Evolutionary conservation across 2,113 vertebrate genomes (phyloP).

Genomic region (Silurus glanis): DNA sequence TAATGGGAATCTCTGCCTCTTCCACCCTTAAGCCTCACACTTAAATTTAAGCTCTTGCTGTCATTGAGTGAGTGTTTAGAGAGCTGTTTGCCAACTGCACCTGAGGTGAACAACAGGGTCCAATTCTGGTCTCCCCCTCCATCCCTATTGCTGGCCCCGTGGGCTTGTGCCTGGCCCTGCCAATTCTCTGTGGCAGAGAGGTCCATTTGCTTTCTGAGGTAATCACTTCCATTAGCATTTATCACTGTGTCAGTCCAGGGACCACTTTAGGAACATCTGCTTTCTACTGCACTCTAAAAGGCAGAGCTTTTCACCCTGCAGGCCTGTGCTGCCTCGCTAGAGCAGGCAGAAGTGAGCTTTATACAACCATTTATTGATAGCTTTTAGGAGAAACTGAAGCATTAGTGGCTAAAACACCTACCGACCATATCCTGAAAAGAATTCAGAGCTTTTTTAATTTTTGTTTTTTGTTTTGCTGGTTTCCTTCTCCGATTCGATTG

Average conservation of each 20-base stretch:
- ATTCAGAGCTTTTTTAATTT: constrained; percentile 26
- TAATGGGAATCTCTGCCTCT: constrained; percentile 9
- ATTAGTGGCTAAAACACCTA: constrained; percentile 62
- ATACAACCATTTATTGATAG: constrained; percentile 67
- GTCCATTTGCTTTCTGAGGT: constrained; percentile 72
- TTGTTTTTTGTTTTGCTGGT: constrained; percentile 15
- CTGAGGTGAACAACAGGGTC: constrained; percentile 50
- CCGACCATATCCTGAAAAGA: constrained; percentile 49
- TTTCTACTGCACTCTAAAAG: constrained; percentile 68
- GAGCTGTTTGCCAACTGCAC: constrained; percentile 44
- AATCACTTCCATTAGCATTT: constrained; percentile 76
- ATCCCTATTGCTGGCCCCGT: constrained; percentile 39
- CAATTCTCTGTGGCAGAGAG: constrained; percentile 57
- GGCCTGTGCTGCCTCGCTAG: constrained; percentile 39
- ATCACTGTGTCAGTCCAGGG: constrained; percentile 67
- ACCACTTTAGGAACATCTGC: constrained; percentile 72
- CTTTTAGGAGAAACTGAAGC: constrained; percentile 57
- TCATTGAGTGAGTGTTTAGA: constrained; percentile 30
- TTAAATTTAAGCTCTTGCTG: constrained; percentile 19
- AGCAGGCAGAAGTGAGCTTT: constrained; percentile 48
- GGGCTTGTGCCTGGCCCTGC: constrained; percentile 54
- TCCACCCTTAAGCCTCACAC: neutral
- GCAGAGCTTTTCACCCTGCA: constrained; percentile 60
- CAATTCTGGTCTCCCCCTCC: constrained; percentile 51
- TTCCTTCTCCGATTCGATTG: constrained; percentile 18